Evolutionary conservation across 1,140 invertebrate species (phyloP), one percentile per base, ranked within the genome.

Genomic region (Formica exsecta): DNA sequence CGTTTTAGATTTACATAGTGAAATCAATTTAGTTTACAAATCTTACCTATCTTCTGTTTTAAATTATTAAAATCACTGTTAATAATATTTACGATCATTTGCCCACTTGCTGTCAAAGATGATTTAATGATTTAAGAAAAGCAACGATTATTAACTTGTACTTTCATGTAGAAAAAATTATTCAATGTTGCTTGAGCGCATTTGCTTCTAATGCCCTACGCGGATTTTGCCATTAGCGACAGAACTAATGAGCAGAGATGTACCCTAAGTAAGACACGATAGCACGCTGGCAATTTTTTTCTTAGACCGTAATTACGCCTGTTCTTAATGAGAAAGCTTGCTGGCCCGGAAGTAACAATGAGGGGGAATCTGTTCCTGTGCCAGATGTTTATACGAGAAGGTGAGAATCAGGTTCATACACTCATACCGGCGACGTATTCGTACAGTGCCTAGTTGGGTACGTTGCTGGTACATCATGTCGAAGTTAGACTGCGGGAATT

Each of bases 401-500:
- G 76, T 32, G 87, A 59, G 76, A 66, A 66, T 64, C 76, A 65
- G 71, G 76, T 48, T 85, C 79, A 66, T 85, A 71, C 38, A 75
- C 80, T 70, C 70, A 86, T 74, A 79, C 73, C 73, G 64, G 75
- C 84, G 36, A 84, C 73, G 85, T 85, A 85, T 74, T 89, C 75
- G 70, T 70, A 89, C 41, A 73, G 77, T 75, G 79, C 59, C 89
- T 89, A 84, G 87, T 79, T 84, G 66, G 54, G 75, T 91, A 91
- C 76, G 89, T 90, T 88, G 89, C 84, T 88, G 88, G 86, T 90
- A 89, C 86, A 89, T 91, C 84, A 80, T 86, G 85, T 90, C 87
- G 91, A 90, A 92, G 91, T 89, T 89, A 91, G 88, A 90, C 90
- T 87, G 86, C 68, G 87, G 90, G 88, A 91, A 91, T 91, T 89